phyloP scores from a whole-genome alignment of 2,888 invertebrate species.

The Drosophila peninsularis region DNA sequence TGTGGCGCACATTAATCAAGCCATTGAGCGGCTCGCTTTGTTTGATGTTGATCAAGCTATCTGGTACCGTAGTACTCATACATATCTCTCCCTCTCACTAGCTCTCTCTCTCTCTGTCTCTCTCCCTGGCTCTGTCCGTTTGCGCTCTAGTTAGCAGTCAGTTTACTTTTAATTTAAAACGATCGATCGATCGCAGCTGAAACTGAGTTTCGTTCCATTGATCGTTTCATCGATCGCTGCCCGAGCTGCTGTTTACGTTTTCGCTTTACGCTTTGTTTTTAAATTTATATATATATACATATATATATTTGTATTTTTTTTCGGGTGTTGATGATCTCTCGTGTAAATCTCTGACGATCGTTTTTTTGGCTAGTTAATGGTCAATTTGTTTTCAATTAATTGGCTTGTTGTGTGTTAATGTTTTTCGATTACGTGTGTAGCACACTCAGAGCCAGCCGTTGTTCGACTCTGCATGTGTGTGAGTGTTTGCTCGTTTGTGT shows the following conservation, averaged over 20 bases:
- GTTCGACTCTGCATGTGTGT: background rate
- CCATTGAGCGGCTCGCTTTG: constrained; percentile 67
- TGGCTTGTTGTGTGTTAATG: constrained; percentile 73
- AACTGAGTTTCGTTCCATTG: constrained; percentile 34
- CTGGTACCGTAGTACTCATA: constrained; percentile 44
- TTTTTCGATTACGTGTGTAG: constrained; percentile 49
- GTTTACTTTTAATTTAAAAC: constrained; percentile 40
- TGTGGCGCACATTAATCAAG: constrained; percentile 80
- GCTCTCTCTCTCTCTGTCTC: background rate
- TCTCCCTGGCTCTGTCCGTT: background rate
- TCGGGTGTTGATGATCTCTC: constrained; percentile 53
- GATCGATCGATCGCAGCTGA: constrained; percentile 21
- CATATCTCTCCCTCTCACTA: constrained; percentile 11
- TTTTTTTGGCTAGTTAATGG: constrained; percentile 70
- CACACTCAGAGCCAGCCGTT: constrained; percentile 27
- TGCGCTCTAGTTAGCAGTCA: constrained; percentile 20
- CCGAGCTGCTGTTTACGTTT: constrained; percentile 45
- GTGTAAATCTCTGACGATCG: constrained; percentile 50
- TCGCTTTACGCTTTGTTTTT: constrained; percentile 38
- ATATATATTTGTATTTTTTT: constrained; percentile 14
- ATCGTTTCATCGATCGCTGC: constrained; percentile 40
- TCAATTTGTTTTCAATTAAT: constrained; percentile 79
- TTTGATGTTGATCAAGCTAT: constrained; percentile 76
- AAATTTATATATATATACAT: constrained; percentile 4
- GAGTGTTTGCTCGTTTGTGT: too few species aligned